Evolutionary conservation across 2,888 invertebrate species (phyloP), one percentile per base, ranked within the genome.

Genomic region (Drosophila kambysellisi): DNA sequence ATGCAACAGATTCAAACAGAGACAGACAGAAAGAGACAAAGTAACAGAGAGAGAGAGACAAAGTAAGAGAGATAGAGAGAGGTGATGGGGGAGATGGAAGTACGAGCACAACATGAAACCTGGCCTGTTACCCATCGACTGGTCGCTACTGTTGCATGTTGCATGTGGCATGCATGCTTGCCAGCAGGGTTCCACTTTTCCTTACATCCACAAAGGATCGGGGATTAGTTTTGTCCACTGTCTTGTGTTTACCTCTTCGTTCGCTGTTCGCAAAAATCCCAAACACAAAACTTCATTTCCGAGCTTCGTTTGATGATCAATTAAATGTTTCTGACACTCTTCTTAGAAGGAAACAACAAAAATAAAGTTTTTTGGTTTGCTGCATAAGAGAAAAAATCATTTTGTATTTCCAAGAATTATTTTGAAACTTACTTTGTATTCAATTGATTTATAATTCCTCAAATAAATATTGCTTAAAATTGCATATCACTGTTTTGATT

Each of bases 111-210:
- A 63, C 69, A 69, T 68, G 68, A 56, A 68, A 68, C 68, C 39
- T 46, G 46, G 25, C 25, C 25, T 12, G 46, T 25, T 46, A 53
- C 72, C 46, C 46, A 46, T 11, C 65, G 57, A 50, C 39, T 61
- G 64, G 6, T n/a, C 17, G 82, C 82, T 87, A 82, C 82, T 82
- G 81, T 86, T 85, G 84, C 84, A 70, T 68, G 65, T 63, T 62
- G 52, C 65, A 59, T 35, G 81, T 83, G 75, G 84, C 84, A 70
- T 68, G 65, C 60, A 46, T 68, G 52, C 61, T 52, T 32, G 81
- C n/a, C 63, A 71, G 61, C 56, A 71, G 72, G 72, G 56, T 33
- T 41, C 20, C 62, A 12, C 52, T 17, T 32, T 29, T n/a, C 29
- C 29, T 37, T n/a, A 12, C 25, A 54, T 5, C 29, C 37, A 11